These are phyloP conservation scores for Nemapogon koenigi DNA, from an alignment of 2,888 invertebrate species.

Conservation along the genomic window DNA sequence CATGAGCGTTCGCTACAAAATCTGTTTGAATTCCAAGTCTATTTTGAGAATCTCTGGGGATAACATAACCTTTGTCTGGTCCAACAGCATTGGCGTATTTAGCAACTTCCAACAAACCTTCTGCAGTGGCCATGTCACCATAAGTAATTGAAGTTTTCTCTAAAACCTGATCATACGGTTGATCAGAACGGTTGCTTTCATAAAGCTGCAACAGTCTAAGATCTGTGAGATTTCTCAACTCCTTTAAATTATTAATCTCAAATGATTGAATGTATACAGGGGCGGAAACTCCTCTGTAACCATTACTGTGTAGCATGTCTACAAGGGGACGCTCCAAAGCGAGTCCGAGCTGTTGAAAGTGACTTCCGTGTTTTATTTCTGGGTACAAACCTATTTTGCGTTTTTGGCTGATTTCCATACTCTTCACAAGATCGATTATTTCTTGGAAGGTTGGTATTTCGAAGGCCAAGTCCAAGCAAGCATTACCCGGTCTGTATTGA, in stretches of 20 bases:
- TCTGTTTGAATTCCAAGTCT: conserved; percentile 32
- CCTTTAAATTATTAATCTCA: conserved; percentile 45
- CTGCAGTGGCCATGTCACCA: conserved; percentile 41
- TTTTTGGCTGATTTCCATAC: conserved; percentile 34
- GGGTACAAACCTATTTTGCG: conserved; percentile 45
- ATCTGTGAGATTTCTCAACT: conserved; percentile 37
- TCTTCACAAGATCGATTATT: conserved; percentile 45
- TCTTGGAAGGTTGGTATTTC: conserved; percentile 47
- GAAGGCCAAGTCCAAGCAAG: conserved; percentile 37
- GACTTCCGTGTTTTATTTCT: conserved; percentile 47
- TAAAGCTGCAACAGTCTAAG: conserved; percentile 41
- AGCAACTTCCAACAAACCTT: conserved; percentile 41
- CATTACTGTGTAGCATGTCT: conserved; percentile 37
- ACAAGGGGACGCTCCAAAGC: conserved; percentile 42
- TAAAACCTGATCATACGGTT: conserved; percentile 37
- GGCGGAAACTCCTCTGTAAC: conserved; percentile 32
- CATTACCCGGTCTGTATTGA: conserved; percentile 38
- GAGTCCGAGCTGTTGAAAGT: conserved; percentile 38
- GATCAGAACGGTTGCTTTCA: conserved; percentile 21
- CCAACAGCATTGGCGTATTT: conserved; percentile 47
- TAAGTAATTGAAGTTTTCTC: conserved; percentile 37
- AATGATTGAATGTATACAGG: conserved; percentile 52
- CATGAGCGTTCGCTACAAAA: conserved; percentile 42
- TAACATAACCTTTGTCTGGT: conserved; percentile 45
- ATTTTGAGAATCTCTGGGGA: conserved; percentile 33